These are phyloP conservation scores for Seladonia tumulorum DNA, from an alignment of 2,888 invertebrate species.

Conservation along the genomic window DNA sequence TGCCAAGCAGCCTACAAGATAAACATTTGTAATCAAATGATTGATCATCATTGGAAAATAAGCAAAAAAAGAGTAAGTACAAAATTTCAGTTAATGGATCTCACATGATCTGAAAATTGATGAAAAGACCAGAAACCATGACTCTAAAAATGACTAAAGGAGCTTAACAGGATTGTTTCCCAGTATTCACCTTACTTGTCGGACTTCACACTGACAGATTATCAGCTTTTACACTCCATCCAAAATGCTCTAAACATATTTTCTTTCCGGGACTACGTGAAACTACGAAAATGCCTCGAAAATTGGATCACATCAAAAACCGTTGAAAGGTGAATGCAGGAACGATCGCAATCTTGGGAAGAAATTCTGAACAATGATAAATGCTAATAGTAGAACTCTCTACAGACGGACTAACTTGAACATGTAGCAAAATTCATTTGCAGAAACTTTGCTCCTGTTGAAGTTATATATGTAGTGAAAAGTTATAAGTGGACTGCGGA, in stretches of 20 bases:
- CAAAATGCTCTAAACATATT: constrained; percentile 3
- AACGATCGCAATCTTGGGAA: background rate
- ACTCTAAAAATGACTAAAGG: background rate
- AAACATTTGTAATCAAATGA: too few species aligned
- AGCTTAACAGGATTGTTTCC: background rate
- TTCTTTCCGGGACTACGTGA: background rate
- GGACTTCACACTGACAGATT: constrained; percentile 6
- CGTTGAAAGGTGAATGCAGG: background rate
- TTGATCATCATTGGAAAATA: background rate
- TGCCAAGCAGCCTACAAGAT: too few species aligned
- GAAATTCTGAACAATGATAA: constrained; percentile 1
- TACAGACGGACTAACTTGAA: background rate
- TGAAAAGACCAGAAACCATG: background rate
- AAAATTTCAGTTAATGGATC: background rate
- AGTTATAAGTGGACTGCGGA: too few species aligned
- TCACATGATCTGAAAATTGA: background rate
- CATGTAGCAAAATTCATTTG: constrained; percentile 6
- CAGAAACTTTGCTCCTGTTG: background rate
- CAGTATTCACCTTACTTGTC: background rate
- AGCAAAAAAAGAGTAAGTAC: too few species aligned
- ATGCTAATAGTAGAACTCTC: background rate
- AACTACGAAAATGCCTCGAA: background rate
- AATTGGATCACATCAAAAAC: background rate
- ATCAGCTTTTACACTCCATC: background rate
- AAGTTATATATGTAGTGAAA: too few species aligned